Percentiles rank a stretch among this genome's conserved stretches.
These are phyloP conservation scores for Virgularia gustaviana DNA, from an alignment of 92 coral and sea anemone genomes.

Conservation along the genomic window DNA sequence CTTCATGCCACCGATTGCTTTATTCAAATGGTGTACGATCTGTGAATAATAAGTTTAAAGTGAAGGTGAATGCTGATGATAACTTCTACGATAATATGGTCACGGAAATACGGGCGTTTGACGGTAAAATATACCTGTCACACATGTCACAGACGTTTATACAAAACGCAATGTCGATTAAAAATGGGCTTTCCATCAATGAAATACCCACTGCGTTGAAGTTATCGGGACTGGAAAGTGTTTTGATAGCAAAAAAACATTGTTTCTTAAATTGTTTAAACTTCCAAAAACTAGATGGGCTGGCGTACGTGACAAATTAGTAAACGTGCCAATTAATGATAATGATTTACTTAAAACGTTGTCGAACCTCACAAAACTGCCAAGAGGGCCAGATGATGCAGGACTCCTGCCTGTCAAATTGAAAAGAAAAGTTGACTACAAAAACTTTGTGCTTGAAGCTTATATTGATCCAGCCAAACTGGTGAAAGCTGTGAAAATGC, in stretches of 20 bases:
- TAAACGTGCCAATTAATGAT: conserved; percentile 12
- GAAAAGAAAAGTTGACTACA: conserved; percentile 23
- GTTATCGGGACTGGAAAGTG: conserved; percentile 9
- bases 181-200: conserved; percentile 3
- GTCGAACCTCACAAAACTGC: conserved; percentile 25
- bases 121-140: conserved; percentile 5
- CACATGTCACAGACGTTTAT: conserved; percentile 8
- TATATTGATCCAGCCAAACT: conserved; percentile 24
- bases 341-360: conserved; percentile 31
- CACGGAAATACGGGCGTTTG: conserved; percentile 5
- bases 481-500: conserved; percentile 18
- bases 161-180: not conserved
- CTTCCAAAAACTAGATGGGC: conserved; percentile 15
- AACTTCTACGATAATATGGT: conserved; percentile 11
- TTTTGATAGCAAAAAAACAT: conserved; percentile 6
- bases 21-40: not conserved
- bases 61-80: not conserved
- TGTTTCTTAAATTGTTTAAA: conserved; percentile 10
- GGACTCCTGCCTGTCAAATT: conserved; percentile 19
- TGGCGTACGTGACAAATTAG: conserved; percentile 7
- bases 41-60: not conserved
- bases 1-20: not conserved
- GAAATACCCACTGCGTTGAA: conserved; percentile 12
- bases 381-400: conserved; percentile 31
- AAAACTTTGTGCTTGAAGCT: conserved; percentile 28